Evolutionary conservation across 2,113 vertebrate species (phyloP).

Genomic region (Malurus cyaneus): DNA sequence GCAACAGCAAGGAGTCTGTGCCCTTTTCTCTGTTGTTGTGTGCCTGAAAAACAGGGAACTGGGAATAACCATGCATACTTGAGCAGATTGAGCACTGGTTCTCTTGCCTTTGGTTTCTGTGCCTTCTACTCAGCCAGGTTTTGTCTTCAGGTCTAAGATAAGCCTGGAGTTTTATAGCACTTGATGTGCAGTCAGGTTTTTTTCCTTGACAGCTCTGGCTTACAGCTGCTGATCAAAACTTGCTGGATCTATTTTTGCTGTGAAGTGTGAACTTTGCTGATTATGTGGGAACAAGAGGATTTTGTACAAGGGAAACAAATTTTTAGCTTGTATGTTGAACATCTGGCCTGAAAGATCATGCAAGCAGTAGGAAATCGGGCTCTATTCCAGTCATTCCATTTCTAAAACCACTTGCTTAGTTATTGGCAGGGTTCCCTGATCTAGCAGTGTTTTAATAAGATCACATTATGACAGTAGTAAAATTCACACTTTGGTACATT

Average conservation of each 20-base stretch:
- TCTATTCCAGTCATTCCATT: neutral
- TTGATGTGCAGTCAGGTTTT: neutral
- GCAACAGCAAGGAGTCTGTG: neutral
- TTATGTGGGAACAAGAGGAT: neutral
- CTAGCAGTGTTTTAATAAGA: slow-evolving; percentile 17
- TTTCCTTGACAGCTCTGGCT: neutral
- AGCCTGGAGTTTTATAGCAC: neutral
- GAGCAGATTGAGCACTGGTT: neutral
- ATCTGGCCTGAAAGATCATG: neutral
- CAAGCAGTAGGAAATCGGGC: neutral
- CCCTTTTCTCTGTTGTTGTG: neutral
- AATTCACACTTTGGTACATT: neutral
- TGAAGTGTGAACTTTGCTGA: neutral
- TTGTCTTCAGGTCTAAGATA: neutral
- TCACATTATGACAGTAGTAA: neutral
- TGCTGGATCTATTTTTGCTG: neutral
- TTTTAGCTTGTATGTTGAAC: neutral
- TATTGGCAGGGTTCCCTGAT: neutral
- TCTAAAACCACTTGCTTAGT: neutral
- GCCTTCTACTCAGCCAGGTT: neutral
- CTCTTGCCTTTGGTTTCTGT: neutral
- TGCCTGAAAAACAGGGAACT: neutral
- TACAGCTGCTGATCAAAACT: neutral
- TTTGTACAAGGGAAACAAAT: neutral
- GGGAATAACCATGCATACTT: neutral